These are phyloP conservation scores for Mercenaria mercenaria DNA, from an alignment of 1,140 invertebrate genomes.

Conservation along the genomic window DNA sequence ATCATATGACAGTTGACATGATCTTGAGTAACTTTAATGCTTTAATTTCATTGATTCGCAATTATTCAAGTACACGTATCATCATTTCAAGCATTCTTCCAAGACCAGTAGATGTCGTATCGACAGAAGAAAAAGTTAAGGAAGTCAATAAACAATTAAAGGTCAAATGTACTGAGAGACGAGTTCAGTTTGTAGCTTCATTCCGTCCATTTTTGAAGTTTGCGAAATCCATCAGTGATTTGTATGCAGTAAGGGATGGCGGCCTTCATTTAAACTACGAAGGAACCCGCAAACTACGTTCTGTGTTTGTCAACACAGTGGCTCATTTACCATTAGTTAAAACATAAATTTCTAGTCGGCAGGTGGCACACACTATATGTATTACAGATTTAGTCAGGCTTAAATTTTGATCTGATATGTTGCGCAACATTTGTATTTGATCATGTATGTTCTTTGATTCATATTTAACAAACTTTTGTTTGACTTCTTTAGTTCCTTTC, in stretches of 20 bases:
- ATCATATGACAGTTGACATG: not conserved
- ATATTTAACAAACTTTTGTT: too few relatives aligned
- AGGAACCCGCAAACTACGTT: not conserved
- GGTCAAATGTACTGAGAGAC: not conserved
- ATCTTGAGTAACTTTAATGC: not conserved
- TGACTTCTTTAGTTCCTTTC: too few relatives aligned
- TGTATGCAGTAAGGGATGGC: too few relatives aligned
- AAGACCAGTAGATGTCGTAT: not conserved
- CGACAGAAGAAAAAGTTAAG: too few relatives aligned
- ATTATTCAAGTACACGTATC: not conserved
- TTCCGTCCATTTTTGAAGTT: not conserved
- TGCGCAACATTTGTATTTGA: too few relatives aligned
- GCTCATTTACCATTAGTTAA: not conserved
- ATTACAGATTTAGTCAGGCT: too few relatives aligned
- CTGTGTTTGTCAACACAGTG: not conserved
- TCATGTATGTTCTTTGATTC: too few relatives aligned
- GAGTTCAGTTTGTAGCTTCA: not conserved
- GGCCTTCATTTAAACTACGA: not conserved
- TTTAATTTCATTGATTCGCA: too few relatives aligned
- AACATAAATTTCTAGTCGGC: not conserved
- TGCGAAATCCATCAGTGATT: not conserved
- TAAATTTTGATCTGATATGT: too few relatives aligned
- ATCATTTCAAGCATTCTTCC: not conserved
- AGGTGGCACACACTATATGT: too few relatives aligned
- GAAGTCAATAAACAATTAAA: not conserved